Conservation (phyloP, 2,113 vertebrate species). For the Carlito syrichta region DNA sequence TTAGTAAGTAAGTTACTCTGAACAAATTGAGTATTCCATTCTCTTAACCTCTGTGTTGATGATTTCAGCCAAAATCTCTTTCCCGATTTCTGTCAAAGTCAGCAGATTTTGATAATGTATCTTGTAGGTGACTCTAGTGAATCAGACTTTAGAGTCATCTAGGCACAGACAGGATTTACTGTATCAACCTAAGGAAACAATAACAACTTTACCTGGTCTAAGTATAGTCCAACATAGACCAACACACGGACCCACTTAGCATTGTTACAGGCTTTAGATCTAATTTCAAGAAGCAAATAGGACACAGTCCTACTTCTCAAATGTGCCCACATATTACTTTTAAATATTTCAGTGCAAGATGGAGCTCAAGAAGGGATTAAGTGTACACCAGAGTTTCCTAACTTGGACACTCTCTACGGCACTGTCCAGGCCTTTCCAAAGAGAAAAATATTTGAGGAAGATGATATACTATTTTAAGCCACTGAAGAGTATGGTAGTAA, state of each 20-base stretch:
- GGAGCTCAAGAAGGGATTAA: not conserved
- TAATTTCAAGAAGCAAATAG: slow-evolving; percentile 6
- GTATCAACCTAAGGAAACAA: not conserved
- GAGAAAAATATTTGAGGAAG: slow-evolving; percentile 24
- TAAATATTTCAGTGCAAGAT: not conserved
- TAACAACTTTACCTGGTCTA: not conserved
- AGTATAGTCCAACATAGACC: not conserved
- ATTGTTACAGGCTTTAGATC: not conserved
- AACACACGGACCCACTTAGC: not conserved
- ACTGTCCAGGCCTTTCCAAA: not conserved
- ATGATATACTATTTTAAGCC: slow-evolving; percentile 40
- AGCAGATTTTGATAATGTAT: not conserved
- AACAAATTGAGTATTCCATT: not conserved
- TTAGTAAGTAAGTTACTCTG: not conserved
- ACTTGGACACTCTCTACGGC: not conserved
- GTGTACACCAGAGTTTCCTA: not conserved
- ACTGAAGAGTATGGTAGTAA: slow-evolving; percentile 11
- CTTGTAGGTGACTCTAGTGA: not conserved
- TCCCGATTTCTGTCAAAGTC: not conserved
- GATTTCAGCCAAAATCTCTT: not conserved
- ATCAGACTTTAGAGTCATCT: not conserved
- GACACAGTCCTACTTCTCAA: not conserved
- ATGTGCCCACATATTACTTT: not conserved
- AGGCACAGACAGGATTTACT: not conserved
- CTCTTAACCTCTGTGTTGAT: not conserved